phyloP scores from a whole-genome alignment of 2,888 invertebrate genomes.

The Sinodicranocentrus sp. region DNA sequence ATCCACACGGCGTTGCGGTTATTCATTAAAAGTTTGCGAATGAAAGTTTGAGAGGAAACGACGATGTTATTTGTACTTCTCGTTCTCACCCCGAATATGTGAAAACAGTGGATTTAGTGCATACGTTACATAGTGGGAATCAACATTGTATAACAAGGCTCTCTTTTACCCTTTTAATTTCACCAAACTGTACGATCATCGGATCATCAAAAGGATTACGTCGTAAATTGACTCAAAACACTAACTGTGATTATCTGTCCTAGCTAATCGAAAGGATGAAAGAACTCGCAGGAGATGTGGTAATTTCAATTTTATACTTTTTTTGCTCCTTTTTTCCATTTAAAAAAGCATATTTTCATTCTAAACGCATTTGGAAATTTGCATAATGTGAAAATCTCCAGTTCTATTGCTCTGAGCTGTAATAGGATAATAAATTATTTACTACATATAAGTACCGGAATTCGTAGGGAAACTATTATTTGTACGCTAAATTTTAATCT shows the following conservation, averaged over 20 bases:
- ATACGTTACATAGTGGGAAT: neutral
- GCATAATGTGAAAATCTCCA: neutral
- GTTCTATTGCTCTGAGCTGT: neutral
- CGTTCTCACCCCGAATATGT: neutral
- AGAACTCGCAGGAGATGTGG: slow-evolving; percentile 52
- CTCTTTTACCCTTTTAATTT: too few relatives aligned
- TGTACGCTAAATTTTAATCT: too few relatives aligned
- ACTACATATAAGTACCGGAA: too few relatives aligned
- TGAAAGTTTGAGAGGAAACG: too few relatives aligned
- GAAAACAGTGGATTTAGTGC: neutral
- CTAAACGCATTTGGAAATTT: neutral
- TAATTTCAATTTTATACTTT: slow-evolving; percentile 2
- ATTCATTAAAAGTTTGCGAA: too few relatives aligned
- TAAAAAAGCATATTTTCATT: neutral
- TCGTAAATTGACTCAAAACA: neutral
- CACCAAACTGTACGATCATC: neutral
- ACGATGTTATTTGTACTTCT: too few relatives aligned
- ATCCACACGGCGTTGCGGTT: too few relatives aligned
- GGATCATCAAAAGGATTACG: too few relatives aligned
- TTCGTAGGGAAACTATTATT: too few relatives aligned
- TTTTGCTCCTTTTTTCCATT: neutral
- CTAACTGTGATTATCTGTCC: neutral
- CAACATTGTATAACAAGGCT: too few relatives aligned
- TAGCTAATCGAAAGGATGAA: slow-evolving; percentile 21
- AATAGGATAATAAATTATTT: neutral